Percentiles rank a stretch among this genome's conserved stretches.
Evolutionary conservation across 2,888 invertebrate genomes (phyloP).

Genomic region (Luperina nickerlii): DNA sequence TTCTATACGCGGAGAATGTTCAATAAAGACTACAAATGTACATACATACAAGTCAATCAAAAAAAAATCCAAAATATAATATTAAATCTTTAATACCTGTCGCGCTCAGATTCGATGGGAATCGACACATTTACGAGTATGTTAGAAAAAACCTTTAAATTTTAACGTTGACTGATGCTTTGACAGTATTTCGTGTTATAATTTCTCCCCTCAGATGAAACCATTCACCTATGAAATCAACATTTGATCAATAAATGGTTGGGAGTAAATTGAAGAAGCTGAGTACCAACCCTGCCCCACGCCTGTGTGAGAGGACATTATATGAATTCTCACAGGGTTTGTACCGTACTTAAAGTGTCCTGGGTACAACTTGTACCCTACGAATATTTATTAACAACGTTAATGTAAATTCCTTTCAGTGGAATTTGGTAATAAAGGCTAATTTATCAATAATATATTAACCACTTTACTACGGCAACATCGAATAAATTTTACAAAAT

Average conservation of each 20-base stretch:
- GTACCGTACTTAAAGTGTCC: too few relatives aligned
- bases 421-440: constrained; percentile 25
- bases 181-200: neutral
- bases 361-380: neutral
- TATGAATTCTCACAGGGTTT: constrained; percentile 9
- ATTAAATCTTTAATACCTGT: neutral
- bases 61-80: neutral
- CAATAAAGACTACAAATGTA: neutral
- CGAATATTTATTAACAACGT: constrained; percentile 15
- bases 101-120: neutral
- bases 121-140: neutral
- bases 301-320: constrained; percentile 1
- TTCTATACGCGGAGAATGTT: neutral
- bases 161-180: neutral
- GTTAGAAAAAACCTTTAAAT: neutral
- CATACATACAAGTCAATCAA: neutral
- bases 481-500: constrained; percentile 12
- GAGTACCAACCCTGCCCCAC: neutral
- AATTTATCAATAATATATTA: constrained; percentile 21
- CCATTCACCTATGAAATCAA: constrained; percentile 30
- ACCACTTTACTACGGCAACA: constrained; percentile 2
- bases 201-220: neutral
- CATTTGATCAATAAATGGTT: constrained; percentile 14
- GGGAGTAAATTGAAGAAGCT: neutral
- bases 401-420: constrained; percentile 22